Evolutionary conservation across 2,888 invertebrate genomes (phyloP).

Genomic region (Venustoraphidia nigricollis): DNA sequence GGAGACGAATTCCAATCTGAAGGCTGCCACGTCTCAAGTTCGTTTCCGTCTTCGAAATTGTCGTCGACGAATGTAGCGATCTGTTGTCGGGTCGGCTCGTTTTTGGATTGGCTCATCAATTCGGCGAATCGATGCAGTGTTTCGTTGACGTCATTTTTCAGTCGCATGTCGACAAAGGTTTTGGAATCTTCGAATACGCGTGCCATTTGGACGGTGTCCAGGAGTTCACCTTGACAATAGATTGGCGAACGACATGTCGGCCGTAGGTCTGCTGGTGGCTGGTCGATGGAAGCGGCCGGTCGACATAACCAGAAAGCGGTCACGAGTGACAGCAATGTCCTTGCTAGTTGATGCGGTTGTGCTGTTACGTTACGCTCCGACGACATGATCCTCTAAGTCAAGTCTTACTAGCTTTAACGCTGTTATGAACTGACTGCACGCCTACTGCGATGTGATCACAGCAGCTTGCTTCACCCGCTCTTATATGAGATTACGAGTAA

Average conservation of each 20-base stretch:
- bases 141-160: slow-evolving; percentile 39
- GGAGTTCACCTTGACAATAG: slow-evolving; percentile 58
- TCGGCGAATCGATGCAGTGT: slow-evolving; percentile 39
- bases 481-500: too few relatives aligned
- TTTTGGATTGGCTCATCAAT: slow-evolving; percentile 34
- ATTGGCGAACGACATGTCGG: slow-evolving; percentile 38
- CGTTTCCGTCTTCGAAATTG: slow-evolving; percentile 40
- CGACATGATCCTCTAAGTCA: too few relatives aligned
- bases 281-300: too few relatives aligned
- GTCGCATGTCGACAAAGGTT: slow-evolving; percentile 65
- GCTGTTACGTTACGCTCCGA: too few relatives aligned
- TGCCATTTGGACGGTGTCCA: slow-evolving; percentile 55
- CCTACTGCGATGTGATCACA: too few relatives aligned
- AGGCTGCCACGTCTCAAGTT: slow-evolving; percentile 43
- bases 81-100: slow-evolving; percentile 32
- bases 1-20: slow-evolving; percentile 43
- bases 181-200: slow-evolving; percentile 60
- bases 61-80: slow-evolving; percentile 36
- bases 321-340: too few relatives aligned
- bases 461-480: too few relatives aligned
- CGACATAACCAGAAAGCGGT: too few relatives aligned
- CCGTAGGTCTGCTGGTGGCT: too few relatives aligned
- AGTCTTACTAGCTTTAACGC: too few relatives aligned
- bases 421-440: too few relatives aligned
- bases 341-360: too few relatives aligned